phyloP scores from a whole-genome alignment of 2,797 vertebrate species.

The Melanotaenia parkinsoni region DNA sequence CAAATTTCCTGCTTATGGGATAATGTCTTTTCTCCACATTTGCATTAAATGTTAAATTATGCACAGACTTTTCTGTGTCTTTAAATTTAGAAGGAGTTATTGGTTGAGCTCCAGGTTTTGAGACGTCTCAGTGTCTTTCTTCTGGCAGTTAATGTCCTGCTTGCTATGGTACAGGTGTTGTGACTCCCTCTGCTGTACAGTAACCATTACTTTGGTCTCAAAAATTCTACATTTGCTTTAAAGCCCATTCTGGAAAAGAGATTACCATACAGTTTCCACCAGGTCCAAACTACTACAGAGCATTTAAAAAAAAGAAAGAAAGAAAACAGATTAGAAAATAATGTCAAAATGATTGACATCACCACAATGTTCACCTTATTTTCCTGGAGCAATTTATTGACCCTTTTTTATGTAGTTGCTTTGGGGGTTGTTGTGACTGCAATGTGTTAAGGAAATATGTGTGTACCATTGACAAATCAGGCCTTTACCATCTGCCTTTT shows the following conservation, averaged over 20 bases:
- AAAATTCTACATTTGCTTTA: no score
- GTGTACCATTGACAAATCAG: conserved; percentile 34
- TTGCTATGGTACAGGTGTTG: background rate
- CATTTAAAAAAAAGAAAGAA: background rate
- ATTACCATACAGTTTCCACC: background rate
- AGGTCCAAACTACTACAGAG: background rate
- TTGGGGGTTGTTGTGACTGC: conserved; percentile 4
- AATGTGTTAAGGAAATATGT: conserved; percentile 18
- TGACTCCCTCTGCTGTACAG: background rate
- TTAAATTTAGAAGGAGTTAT: background rate
- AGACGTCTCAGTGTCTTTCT: background rate
- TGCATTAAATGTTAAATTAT: background rate
- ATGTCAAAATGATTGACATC: background rate
- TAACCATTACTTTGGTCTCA: background rate
- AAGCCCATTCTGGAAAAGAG: background rate
- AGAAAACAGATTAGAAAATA: background rate
- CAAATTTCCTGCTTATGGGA: conserved; percentile 29
- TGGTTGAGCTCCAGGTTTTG: background rate
- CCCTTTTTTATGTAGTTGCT: background rate
- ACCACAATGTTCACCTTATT: background rate
- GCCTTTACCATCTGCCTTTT: conserved; percentile 61
- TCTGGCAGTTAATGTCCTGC: background rate
- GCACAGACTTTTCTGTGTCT: background rate
- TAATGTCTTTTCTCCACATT: background rate
- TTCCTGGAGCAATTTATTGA: background rate